Percentiles rank a stretch among this genome's conserved stretches.
Conservation (phyloP, 1,140 invertebrate genomes). For the Drosophila ogumai region DNA sequence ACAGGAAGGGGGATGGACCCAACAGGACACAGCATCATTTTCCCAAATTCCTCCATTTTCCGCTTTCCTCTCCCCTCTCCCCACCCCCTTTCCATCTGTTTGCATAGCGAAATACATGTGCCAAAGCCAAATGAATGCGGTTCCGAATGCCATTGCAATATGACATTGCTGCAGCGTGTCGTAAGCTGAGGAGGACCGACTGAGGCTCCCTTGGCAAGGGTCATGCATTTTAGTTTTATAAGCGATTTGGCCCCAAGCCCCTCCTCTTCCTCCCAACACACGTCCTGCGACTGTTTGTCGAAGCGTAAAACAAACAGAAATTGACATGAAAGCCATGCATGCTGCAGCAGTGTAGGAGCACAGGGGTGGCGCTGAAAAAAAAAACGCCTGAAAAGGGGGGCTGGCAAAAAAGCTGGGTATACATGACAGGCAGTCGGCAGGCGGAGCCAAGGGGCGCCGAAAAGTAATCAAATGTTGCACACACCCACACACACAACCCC, state of each 20-base stretch:
- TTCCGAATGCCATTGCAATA: conserved; percentile 69
- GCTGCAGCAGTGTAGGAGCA: neutral
- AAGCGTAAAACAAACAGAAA: conserved; percentile 75
- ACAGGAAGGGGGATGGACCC: neutral
- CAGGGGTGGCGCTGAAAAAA: neutral
- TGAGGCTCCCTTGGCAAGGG: conserved; percentile 12
- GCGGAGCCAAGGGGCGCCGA: conserved; percentile 24
- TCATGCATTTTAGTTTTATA: conserved; percentile 71
- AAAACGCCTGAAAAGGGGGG: conserved; percentile 1
- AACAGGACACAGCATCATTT: conserved; percentile 37
- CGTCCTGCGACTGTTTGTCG: conserved; percentile 57
- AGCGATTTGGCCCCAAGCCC: conserved; percentile 52
- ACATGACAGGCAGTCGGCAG: neutral
- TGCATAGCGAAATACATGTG: conserved; percentile 59
- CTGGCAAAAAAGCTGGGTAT: neutral
- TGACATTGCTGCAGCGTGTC: conserved; percentile 64
- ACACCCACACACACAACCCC: conserved; percentile 50
- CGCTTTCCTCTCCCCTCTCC: neutral
- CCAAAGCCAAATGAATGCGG: conserved; percentile 67
- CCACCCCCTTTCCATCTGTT: conserved; percentile 19
- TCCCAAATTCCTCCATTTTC: neutral
- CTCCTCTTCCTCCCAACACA: neutral
- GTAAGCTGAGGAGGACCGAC: conserved; percentile 9
- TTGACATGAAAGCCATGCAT: conserved; percentile 64
- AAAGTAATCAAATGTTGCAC: conserved; percentile 76